These are phyloP conservation scores for Spatulosminthurus flaviceps DNA, from an alignment of 2,888 invertebrate species.

Conservation along the genomic window DNA sequence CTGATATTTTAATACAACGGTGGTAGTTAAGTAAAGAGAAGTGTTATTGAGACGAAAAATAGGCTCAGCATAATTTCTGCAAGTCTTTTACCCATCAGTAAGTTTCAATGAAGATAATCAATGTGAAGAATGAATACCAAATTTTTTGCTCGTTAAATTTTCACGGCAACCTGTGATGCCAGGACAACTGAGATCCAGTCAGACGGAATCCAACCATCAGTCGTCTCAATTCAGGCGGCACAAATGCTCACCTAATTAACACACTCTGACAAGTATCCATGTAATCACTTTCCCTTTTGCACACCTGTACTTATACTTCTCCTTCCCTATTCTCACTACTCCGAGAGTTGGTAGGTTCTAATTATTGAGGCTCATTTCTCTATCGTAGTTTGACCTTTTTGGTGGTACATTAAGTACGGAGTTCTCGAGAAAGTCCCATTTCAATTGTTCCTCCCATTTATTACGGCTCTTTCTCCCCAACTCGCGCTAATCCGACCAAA, in stretches of 20 bases:
- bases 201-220: constrained; percentile 36
- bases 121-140: constrained; percentile 46
- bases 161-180: constrained; percentile 59
- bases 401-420: constrained; percentile 1
- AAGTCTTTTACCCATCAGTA: constrained; percentile 40
- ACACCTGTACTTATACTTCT: constrained; percentile 42
- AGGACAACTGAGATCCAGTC: constrained; percentile 55
- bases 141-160: constrained; percentile 63
- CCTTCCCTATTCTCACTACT: background rate
- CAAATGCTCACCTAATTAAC: constrained; percentile 63
- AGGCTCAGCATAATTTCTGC: constrained; percentile 41
- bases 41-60: constrained; percentile 27
- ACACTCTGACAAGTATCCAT: constrained; percentile 43
- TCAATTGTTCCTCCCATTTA: background rate
- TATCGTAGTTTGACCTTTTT: constrained; percentile 8
- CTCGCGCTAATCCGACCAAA: background rate
- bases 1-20: constrained; percentile 9
- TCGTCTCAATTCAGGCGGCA: constrained; percentile 56
- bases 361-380: constrained; percentile 8
- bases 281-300: constrained; percentile 47
- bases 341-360: background rate
- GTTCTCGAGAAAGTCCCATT: background rate
- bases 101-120: constrained; percentile 47
- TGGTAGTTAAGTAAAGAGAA: constrained; percentile 15
- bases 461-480: background rate